A percentile compares a stretch with the other conserved stretches of the same genome.
These are phyloP conservation scores for Drusus annulatus DNA, from an alignment of 1,140 invertebrate genomes.

Conservation along the genomic window DNA sequence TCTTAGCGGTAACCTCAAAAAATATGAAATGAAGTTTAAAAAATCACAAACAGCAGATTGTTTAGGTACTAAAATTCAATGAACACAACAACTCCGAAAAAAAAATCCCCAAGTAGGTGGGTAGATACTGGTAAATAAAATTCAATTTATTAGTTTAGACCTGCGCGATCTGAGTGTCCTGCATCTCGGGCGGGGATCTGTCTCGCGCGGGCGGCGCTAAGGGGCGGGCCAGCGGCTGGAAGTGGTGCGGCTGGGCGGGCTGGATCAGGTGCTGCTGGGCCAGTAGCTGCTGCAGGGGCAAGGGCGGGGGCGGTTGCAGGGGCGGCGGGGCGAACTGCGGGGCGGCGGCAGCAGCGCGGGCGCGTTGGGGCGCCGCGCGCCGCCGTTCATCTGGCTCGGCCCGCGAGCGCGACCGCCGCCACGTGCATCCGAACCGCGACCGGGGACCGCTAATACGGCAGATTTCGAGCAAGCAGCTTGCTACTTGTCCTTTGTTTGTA, in stretches of 20 bases:
- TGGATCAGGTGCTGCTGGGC: slow-evolving; percentile 63
- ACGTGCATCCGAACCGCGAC: slow-evolving; percentile 36
- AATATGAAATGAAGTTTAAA: too few species aligned
- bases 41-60: too few species aligned
- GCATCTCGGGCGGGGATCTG: slow-evolving; percentile 59
- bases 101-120: too few species aligned
- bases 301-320: slow-evolving; percentile 60
- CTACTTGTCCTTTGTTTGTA: too few species aligned
- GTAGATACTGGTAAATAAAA: too few species aligned
- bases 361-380: slow-evolving; percentile 66
- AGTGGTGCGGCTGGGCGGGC: slow-evolving; percentile 64
- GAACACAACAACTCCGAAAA: too few species aligned
- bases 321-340: slow-evolving; percentile 63
- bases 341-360: slow-evolving; percentile 68
- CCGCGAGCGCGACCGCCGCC: slow-evolving; percentile 67
- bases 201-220: slow-evolving; percentile 61
- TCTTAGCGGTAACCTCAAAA: too few species aligned
- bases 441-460: neutral
- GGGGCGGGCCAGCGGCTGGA: slow-evolving; percentile 58
- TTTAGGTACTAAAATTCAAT: too few species aligned
- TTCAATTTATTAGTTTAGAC: slow-evolving; percentile 17
- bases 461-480: slow-evolving; percentile 38
- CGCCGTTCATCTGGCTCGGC: slow-evolving; percentile 67
- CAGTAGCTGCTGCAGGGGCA: slow-evolving; percentile 58
- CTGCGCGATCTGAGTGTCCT: slow-evolving; percentile 57